Percentiles rank a stretch among this genome's conserved stretches.
These are phyloP conservation scores for Condylura cristata DNA, from an alignment of 2,113 vertebrate genomes.

Conservation along the genomic window DNA sequence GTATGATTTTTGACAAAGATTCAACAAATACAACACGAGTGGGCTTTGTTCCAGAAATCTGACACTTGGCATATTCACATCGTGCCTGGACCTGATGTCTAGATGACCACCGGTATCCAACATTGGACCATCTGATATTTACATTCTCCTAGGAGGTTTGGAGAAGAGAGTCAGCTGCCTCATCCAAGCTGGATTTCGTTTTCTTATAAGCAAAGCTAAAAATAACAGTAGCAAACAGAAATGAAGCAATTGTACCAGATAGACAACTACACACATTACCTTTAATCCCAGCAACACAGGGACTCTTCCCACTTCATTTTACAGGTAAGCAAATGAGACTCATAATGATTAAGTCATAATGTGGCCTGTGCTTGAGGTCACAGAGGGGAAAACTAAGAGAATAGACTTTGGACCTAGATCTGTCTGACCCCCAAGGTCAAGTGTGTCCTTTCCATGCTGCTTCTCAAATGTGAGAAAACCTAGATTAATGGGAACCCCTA, in stretches of 20 bases:
- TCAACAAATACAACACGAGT: not conserved
- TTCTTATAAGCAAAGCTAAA: not conserved
- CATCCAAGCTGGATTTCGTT: not conserved
- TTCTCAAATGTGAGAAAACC: not conserved
- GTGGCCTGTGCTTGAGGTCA: not conserved
- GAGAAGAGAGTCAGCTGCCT: not conserved
- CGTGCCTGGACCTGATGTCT: not conserved
- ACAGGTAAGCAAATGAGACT: not conserved
- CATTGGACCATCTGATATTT: not conserved
- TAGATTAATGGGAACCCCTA: not conserved
- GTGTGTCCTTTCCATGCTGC: not conserved
- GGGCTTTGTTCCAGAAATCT: not conserved
- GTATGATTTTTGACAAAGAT: conserved; percentile 33
- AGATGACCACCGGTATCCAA: not conserved
- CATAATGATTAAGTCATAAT: not conserved
- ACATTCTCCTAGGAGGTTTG: not conserved
- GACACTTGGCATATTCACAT: not conserved
- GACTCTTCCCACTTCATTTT: not conserved
- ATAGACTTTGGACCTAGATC: not conserved
- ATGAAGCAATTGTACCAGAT: not conserved
- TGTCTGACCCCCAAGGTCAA: not conserved
- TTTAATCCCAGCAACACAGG: not conserved
- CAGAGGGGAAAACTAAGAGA: not conserved
- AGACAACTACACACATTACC: not conserved
- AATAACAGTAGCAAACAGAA: not conserved